Conservation (phyloP, 1,140 invertebrate species). For the Brachionus manjavacas region DNA sequence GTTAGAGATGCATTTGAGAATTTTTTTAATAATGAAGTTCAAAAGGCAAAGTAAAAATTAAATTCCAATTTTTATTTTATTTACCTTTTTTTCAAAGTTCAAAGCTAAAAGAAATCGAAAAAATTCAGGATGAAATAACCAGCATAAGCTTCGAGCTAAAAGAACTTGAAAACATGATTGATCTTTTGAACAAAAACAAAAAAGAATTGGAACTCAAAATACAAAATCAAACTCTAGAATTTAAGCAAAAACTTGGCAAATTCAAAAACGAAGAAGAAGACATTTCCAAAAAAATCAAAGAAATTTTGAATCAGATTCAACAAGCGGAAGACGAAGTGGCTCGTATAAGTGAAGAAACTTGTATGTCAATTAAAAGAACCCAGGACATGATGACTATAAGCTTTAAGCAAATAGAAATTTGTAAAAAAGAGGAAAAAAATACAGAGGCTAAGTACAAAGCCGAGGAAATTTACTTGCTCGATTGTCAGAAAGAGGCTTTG, state of each 20-base stretch:
- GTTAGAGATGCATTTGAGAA: background rate
- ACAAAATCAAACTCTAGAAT: background rate
- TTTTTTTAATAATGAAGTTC: conserved; percentile 9
- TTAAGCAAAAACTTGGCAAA: background rate
- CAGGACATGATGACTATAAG: background rate
- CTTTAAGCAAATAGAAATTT: background rate
- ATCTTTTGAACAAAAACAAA: background rate
- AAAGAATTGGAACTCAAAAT: background rate
- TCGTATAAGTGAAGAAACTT: background rate
- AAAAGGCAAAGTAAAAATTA: conserved; percentile 20
- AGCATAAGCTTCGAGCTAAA: background rate
- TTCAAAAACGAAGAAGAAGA: background rate
- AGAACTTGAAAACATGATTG: background rate
- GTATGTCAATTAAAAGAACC: background rate
- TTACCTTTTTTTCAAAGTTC: background rate
- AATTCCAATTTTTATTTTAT: too few relatives aligned
- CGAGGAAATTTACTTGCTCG: background rate
- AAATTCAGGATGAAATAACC: background rate
- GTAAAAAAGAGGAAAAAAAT: background rate
- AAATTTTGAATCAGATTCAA: background rate
- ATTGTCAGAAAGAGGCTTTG: background rate
- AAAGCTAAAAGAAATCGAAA: background rate
- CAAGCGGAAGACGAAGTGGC: background rate
- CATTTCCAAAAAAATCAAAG: background rate
- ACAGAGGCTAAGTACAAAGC: background rate